A percentile compares a stretch with the other conserved stretches of the same genome.
Conservation (phyloP, 2,888 invertebrate genomes). For the Abrostola triplasia region DNA sequence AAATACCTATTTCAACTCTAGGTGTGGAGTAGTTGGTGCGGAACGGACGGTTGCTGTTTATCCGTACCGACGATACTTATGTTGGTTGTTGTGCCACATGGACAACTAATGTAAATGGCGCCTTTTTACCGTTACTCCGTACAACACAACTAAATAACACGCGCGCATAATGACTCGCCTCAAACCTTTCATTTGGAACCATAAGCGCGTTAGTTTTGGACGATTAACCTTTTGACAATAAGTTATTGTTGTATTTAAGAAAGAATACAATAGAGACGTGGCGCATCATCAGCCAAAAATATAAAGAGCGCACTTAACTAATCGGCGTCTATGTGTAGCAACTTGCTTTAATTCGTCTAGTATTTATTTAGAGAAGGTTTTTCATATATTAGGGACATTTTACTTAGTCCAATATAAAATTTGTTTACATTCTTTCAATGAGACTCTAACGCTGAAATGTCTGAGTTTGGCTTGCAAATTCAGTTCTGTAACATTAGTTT, state of each 20-base stretch:
- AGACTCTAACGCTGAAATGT: not conserved
- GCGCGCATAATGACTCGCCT: conserved; percentile 75
- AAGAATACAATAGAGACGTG: conserved; percentile 23
- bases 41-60: conserved; percentile 62
- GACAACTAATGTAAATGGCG: conserved; percentile 76
- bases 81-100: conserved; percentile 68
- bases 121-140: conserved; percentile 78
- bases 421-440: not conserved
- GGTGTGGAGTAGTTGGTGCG: conserved; percentile 57
- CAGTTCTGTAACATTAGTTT: conserved; percentile 8
- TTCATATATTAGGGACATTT: too few relatives aligned
- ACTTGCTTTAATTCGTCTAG: not conserved
- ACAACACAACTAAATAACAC: conserved; percentile 75
- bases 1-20: conserved; percentile 37
- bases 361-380: too few relatives aligned
- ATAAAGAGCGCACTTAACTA: not conserved
- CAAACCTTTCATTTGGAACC: conserved; percentile 67
- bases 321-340: not conserved
- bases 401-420: too few relatives aligned
- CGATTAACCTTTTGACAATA: conserved; percentile 65
- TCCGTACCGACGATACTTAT: conserved; percentile 57
- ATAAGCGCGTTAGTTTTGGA: conserved; percentile 67
- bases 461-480: conserved; percentile 9
- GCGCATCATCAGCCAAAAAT: not conserved
- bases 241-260: conserved; percentile 35